These are phyloP conservation scores for Charadrius vociferus DNA, from an alignment of 2,113 vertebrate genomes.

Conservation along the genomic window DNA sequence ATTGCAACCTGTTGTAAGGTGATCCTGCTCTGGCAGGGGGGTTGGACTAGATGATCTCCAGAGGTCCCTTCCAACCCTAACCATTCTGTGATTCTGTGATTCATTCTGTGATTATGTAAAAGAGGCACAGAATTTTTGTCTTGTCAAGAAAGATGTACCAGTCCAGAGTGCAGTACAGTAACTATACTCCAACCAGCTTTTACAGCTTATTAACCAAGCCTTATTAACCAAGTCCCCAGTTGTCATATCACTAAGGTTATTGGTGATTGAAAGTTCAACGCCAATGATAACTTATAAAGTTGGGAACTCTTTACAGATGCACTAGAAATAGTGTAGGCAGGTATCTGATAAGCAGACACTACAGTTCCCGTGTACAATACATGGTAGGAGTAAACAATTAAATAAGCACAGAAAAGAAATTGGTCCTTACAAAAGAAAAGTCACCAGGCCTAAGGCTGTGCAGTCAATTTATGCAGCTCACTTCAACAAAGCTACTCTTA, in stretches of 20 bases:
- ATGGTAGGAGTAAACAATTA: background rate
- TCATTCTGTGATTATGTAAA: too few species aligned
- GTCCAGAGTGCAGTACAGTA: background rate
- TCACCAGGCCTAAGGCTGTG: background rate
- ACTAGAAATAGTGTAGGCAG: background rate
- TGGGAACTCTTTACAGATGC: background rate
- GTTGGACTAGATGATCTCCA: too few species aligned
- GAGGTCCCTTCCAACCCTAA: too few species aligned
- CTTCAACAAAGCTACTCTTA: background rate
- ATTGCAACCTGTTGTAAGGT: too few species aligned
- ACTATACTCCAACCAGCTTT: background rate
- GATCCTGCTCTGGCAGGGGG: too few species aligned
- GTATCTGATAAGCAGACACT: background rate
- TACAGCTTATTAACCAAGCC: too few species aligned
- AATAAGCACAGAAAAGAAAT: background rate
- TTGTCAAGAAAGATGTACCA: background rate
- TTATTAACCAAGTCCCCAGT: background rate
- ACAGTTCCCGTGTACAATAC: background rate
- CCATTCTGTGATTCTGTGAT: too few species aligned
- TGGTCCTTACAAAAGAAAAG: background rate
- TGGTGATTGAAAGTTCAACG: background rate
- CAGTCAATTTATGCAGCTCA: background rate
- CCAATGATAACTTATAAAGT: background rate
- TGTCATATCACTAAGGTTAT: background rate
- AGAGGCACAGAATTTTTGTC: background rate